Evolutionary conservation across 2,888 invertebrate genomes (phyloP).

Genomic region (Hemaris fuciformis): DNA sequence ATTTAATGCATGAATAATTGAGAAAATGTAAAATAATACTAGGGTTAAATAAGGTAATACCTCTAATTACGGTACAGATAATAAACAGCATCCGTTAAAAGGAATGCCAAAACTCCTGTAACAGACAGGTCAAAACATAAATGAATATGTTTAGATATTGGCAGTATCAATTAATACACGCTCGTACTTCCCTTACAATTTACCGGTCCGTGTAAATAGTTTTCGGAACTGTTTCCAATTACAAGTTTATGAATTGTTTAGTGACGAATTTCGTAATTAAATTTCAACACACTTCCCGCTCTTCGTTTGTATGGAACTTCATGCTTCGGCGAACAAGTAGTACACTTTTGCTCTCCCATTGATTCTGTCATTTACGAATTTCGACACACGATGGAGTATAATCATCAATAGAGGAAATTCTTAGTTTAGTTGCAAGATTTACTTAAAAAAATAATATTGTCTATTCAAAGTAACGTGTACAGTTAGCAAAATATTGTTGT

Average conservation of each 20-base stretch:
- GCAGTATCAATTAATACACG: background rate
- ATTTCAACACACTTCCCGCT: background rate
- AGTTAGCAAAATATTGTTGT: too few species aligned
- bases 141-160: background rate
- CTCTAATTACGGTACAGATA: too few species aligned
- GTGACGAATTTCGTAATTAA: background rate
- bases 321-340: background rate
- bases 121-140: background rate
- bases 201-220: slow-evolving; percentile 14
- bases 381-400: background rate
- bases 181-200: background rate
- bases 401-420: too few species aligned
- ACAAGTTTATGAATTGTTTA: slow-evolving; percentile 6
- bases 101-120: too few species aligned
- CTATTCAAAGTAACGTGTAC: too few species aligned
- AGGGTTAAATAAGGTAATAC: too few species aligned
- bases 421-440: too few species aligned
- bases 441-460: too few species aligned
- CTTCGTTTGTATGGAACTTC: background rate
- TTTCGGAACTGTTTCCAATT: slow-evolving; percentile 8
- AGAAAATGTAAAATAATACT: too few species aligned
- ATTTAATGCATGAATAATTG: too few species aligned
- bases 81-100: too few species aligned
- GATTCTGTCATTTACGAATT: background rate
- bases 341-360: background rate